Conservation (phyloP, 2,113 vertebrate genomes). For the Myiagra hebetior region DNA sequence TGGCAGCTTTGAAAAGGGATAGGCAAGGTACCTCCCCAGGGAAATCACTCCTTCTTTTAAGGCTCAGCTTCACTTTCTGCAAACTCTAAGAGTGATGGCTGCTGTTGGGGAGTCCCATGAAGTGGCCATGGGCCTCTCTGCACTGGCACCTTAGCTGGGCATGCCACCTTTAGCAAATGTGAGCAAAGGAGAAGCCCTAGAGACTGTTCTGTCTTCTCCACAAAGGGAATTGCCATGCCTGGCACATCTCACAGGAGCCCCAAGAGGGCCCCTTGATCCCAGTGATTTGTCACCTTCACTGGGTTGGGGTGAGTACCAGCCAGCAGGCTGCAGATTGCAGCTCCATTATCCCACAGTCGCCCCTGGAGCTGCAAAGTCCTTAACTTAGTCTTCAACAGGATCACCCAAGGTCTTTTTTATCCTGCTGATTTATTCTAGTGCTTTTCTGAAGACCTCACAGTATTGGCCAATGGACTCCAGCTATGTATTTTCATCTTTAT, state of each 20-base stretch:
- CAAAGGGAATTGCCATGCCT: neutral
- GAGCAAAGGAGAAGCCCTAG: neutral
- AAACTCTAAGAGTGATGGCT: rapidly evolving
- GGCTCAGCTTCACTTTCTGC: neutral
- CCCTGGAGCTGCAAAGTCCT: neutral
- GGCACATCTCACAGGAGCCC: neutral
- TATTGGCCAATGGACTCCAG: neutral
- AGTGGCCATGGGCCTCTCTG: too few species aligned
- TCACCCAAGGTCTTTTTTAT: neutral
- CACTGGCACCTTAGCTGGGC: rapidly evolving
- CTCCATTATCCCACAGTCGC: neutral
- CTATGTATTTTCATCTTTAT: neutral
- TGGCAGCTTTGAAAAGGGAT: neutral
- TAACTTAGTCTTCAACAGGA: neutral
- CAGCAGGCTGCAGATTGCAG: neutral
- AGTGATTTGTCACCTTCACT: neutral
- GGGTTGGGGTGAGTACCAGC: neutral
- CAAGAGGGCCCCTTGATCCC: neutral
- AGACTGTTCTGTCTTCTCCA: neutral
- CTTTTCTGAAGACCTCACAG: neutral
- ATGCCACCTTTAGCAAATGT: neutral
- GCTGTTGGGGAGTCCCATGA: rapidly evolving
- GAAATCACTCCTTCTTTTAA: neutral
- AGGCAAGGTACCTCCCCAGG: neutral
- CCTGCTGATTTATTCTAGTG: neutral